Conservation (phyloP, 2,797 vertebrate genomes). For the Mormyrus proboscirostris region DNA sequence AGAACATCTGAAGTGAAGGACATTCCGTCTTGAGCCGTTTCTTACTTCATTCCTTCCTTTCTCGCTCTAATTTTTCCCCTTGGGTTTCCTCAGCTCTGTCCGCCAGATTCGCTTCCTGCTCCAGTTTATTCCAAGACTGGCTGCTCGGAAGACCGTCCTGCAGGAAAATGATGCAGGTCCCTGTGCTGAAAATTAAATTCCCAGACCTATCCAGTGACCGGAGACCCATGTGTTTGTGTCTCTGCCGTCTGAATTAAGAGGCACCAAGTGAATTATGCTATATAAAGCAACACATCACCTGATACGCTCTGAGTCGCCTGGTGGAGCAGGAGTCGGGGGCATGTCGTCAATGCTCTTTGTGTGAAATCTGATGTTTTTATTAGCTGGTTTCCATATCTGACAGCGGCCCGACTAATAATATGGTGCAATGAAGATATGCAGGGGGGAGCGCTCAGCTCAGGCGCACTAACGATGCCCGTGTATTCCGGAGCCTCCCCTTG, state of each 20-base stretch:
- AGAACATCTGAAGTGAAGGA: background rate
- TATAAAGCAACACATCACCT: background rate
- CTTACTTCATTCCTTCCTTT: background rate
- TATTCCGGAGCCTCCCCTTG: background rate
- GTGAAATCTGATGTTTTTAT: background rate
- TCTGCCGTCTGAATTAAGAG: background rate
- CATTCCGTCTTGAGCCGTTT: background rate
- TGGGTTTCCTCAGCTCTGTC: background rate
- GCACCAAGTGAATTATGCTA: background rate
- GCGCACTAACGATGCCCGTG: background rate
- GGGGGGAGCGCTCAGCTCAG: background rate
- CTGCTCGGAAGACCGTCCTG: background rate
- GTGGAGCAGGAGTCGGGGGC: background rate
- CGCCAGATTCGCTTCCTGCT: background rate
- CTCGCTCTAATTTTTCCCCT: background rate
- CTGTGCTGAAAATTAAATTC: background rate
- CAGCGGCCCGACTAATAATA: background rate
- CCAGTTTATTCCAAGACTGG: background rate
- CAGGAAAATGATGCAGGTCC: background rate
- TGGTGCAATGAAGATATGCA: background rate
- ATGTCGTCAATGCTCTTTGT: background rate
- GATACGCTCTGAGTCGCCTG: background rate
- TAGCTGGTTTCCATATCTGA: background rate
- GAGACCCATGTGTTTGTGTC: background rate
- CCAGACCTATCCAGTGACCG: background rate